Evolutionary conservation across 2,888 invertebrate genomes (phyloP), one percentile per base, ranked within the genome.

Genomic region (Drosophila demipolita): DNA sequence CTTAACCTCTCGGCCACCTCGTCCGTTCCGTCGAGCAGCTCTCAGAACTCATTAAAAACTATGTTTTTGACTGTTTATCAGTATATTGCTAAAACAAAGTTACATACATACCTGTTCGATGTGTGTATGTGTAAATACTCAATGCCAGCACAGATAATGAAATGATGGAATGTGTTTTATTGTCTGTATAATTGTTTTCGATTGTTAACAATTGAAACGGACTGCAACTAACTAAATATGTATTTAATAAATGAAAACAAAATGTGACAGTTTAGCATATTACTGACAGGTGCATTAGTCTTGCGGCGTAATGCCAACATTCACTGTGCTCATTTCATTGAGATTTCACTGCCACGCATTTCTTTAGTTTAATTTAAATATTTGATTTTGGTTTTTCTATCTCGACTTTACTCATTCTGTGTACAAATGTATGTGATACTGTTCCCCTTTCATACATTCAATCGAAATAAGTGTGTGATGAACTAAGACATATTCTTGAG

Each of bases 1-100:
- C 96, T 96, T 96, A 96, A 96, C 96, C 96, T 95, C 96, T 96
- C 96, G 96, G 96, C 95, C 96, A 96, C 96, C 96, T 96, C 96
- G 96, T 96, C 54, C 4, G n/a, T 33, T 57, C 7, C 15, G 5
- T 1, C 2, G 3, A 12, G 6, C 3, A 1, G 9, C 11, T 6
- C 26, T 23, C 42, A 58, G 50, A 42, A 66, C 42, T 6, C 1
- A 42, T 66, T 26, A 26, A 45, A 15, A 68, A 38, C 8, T n/a
- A 23, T 23, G 8, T 32, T 50, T 12, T 61, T 26, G 20, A 11
- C 33, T 40, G 42, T 54, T 76, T 76, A 76, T 76, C 77, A 75
- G 54, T 36, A 53, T 1, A 20, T 54, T 11, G 7, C 38, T 20
- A 15, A 17, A 32, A 17, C 32, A 36, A 48, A n/a, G 36, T 12